Conservation (phyloP, 2,797 vertebrate genomes). For the Mallotus villosus region DNA sequence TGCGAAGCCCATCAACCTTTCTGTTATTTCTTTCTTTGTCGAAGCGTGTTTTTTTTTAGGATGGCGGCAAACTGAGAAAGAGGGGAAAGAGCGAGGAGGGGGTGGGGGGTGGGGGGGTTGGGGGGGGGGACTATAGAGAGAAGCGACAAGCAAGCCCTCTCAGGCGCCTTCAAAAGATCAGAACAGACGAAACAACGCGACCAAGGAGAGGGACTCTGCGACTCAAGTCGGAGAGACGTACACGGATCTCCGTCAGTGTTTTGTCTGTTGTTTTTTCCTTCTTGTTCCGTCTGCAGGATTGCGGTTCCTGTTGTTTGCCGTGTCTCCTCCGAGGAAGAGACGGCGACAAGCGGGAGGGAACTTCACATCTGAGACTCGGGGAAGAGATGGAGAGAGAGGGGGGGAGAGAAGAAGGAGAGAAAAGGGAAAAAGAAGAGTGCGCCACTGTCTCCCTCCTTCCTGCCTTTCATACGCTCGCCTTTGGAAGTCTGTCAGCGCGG, state of each 20-base stretch:
- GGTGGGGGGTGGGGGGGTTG: conserved; percentile 14
- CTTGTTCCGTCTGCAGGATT: conserved; percentile 61
- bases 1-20: conserved; percentile 41
- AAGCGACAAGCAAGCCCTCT: conserved; percentile 30
- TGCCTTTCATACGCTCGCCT: conserved; percentile 51
- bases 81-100: conserved; percentile 6
- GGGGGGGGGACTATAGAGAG: conserved; percentile 10
- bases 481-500: conserved; percentile 58
- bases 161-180: conserved; percentile 61
- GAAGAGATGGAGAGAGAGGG: conserved; percentile 15
- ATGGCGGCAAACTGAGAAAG: conserved; percentile 18
- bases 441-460: conserved; percentile 47
- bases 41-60: conserved; percentile 28
- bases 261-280: conserved; percentile 30
- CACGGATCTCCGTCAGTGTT: conserved; percentile 27
- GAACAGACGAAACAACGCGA: conserved; percentile 27
- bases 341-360: conserved; percentile 58
- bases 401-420: conserved; percentile 21
- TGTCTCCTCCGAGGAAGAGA: conserved; percentile 53
- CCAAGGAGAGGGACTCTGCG: conserved; percentile 33
- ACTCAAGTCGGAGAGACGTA: conserved; percentile 46
- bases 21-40: conserved; percentile 25
- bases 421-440: conserved; percentile 36
- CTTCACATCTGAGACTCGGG: conserved; percentile 59
- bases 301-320: conserved; percentile 53